Percentiles rank a stretch among this genome's conserved stretches.
phyloP scores from a whole-genome alignment of 2,888 invertebrate genomes.

The Crossocerus cetratus region DNA sequence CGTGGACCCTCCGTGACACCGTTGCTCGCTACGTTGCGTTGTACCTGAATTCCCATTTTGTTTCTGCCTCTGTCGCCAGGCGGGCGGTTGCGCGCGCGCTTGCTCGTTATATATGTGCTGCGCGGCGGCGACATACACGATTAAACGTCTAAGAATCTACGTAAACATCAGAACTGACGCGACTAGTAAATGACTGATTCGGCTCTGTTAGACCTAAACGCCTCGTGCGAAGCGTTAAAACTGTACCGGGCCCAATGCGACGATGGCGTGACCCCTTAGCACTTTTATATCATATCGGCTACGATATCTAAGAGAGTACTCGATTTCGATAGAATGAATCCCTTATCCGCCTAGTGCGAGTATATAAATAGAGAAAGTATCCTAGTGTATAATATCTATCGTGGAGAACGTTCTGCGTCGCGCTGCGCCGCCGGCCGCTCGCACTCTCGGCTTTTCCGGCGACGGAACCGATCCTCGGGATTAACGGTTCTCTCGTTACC shows the following conservation, averaged over 20 bases:
- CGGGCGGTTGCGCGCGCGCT: too few species aligned
- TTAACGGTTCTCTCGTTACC: conserved; percentile 6
- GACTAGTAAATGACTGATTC: conserved; percentile 77
- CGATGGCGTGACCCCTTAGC: conserved; percentile 2
- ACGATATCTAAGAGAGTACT: conserved; percentile 17
- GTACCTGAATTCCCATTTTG: conserved; percentile 32
- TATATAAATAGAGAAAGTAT: background rate
- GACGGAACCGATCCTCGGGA: conserved; percentile 1
- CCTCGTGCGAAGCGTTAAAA: conserved; percentile 4
- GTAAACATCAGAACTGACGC: conserved; percentile 67
- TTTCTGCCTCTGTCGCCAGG: too few species aligned
- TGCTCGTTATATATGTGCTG: too few species aligned
- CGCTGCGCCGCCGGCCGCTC: background rate
- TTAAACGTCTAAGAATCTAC: conserved; percentile 45
- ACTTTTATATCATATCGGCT: background rate
- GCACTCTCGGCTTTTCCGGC: background rate
- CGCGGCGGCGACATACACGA: background rate
- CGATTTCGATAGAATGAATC: conserved; percentile 8
- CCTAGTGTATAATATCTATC: background rate
- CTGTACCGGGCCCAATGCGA: conserved; percentile 32
- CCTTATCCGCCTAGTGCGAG: conserved; percentile 3
- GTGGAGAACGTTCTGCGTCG: background rate
- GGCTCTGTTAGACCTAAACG: conserved; percentile 65
- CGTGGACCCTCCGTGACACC: background rate
- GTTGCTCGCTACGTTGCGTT: background rate